Conservation (phyloP, 2,113 vertebrate species). For the Himantopus leucocephalus region DNA sequence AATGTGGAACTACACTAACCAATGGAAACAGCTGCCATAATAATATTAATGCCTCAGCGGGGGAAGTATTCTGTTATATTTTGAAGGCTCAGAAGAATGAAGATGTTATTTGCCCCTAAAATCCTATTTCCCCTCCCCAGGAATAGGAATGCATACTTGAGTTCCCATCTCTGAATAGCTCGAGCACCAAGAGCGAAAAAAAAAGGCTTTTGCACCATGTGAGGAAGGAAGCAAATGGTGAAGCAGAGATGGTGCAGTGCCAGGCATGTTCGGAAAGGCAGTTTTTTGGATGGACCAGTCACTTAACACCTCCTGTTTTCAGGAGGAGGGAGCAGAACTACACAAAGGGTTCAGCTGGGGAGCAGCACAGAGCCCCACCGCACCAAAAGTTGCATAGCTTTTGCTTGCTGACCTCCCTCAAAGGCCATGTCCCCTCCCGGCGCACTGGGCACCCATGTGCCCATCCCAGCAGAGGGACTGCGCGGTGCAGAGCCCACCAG, state of each 20-base stretch:
- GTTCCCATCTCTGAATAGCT: not conserved
- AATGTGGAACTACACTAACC: not conserved
- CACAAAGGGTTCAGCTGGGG: not conserved
- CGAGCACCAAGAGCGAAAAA: not conserved
- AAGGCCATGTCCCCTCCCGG: not conserved
- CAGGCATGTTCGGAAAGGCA: not conserved
- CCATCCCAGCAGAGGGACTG: not conserved
- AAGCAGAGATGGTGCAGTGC: not conserved
- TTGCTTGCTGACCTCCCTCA: not conserved
- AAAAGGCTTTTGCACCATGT: not conserved
- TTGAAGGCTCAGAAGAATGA: not conserved
- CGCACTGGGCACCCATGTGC: not conserved
- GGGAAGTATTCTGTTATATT: not conserved
- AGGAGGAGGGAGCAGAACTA: not conserved
- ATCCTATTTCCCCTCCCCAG: not conserved
- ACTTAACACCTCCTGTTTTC: not conserved
- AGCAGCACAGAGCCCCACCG: not conserved
- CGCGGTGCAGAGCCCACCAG: fast-evolving
- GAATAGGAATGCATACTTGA: not conserved
- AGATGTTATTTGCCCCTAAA: not conserved
- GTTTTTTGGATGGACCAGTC: not conserved
- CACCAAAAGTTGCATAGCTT: not conserved
- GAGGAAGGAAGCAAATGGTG: not conserved
- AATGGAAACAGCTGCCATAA: not conserved
- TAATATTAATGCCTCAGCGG: not conserved